Conservation (phyloP, 1,140 invertebrate species). For the Aphelenchoides avenae region DNA sequence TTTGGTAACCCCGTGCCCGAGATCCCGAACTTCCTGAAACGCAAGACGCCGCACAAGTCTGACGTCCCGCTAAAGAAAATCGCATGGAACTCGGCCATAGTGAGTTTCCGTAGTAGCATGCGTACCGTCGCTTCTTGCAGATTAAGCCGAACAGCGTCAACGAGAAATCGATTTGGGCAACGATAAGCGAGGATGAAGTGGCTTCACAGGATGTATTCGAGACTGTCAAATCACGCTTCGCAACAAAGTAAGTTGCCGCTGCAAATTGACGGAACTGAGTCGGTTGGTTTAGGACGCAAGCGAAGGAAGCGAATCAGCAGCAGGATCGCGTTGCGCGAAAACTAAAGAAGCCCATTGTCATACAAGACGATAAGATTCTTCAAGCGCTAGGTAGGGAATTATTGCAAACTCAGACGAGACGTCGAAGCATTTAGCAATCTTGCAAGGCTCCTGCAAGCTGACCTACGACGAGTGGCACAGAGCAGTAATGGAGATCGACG, state of each 20-base stretch:
- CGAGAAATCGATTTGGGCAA: conserved; percentile 33
- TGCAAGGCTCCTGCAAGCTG: conserved; percentile 40
- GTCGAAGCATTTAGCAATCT: conserved; percentile 40
- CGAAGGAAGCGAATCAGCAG: neutral
- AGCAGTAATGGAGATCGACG: conserved; percentile 35
- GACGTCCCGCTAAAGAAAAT: conserved; percentile 45
- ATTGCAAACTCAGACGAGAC: no score
- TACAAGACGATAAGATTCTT: conserved; percentile 31
- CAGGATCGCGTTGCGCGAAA: conserved; percentile 21
- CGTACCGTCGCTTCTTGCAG: conserved; percentile 18
- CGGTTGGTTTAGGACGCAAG: neutral
- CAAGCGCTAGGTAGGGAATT: conserved; percentile 24
- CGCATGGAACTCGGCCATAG: conserved; percentile 27
- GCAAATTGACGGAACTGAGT: conserved; percentile 9
- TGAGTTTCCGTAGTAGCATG: conserved; percentile 16
- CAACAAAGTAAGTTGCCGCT: conserved; percentile 37
- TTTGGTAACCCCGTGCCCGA: conserved; percentile 15
- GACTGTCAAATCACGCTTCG: conserved; percentile 24
- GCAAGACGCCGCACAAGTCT: conserved; percentile 9
- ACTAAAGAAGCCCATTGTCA: conserved; percentile 31
- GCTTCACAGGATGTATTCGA: conserved; percentile 35
- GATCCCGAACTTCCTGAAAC: conserved; percentile 28
- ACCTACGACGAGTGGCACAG: conserved; percentile 29
- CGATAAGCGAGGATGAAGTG: conserved; percentile 31
- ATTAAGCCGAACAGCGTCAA: conserved; percentile 38